These are phyloP conservation scores for Loriculus beryllinus DNA, from an alignment of 2,797 vertebrate species.

Conservation along the genomic window DNA sequence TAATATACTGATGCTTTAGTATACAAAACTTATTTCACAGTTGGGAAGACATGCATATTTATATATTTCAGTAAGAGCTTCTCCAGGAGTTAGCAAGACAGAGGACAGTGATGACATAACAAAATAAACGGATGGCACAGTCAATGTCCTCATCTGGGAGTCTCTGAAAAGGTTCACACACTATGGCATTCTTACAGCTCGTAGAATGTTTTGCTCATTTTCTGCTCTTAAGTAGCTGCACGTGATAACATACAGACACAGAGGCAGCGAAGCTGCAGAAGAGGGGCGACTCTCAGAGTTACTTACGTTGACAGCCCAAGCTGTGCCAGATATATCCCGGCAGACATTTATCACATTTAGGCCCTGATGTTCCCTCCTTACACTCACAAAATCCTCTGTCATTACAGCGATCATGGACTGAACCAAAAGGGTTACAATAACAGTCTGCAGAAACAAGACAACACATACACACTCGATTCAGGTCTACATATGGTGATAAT, in stretches of 20 bases:
- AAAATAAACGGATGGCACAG: background rate
- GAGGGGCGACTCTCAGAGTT: slow-evolving; percentile 74
- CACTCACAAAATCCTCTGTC: slow-evolving; percentile 98
- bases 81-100: background rate
- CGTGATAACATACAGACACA: slow-evolving; percentile 44
- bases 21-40: slow-evolving; percentile 22
- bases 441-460: slow-evolving; percentile 97
- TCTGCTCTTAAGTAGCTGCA: slow-evolving; percentile 57
- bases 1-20: background rate
- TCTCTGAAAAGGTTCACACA: background rate
- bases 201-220: background rate
- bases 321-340: slow-evolving; percentile 96
- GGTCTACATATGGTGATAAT: slow-evolving; percentile 36
- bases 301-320: slow-evolving; percentile 98
- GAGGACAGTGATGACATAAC: background rate
- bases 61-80: slow-evolving; percentile 20
- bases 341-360: slow-evolving; percentile 96
- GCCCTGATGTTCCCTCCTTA: slow-evolving; percentile 95
- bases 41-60: background rate
- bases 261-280: slow-evolving; percentile 66
- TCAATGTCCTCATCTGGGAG: slow-evolving; percentile 6
- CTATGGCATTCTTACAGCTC: slow-evolving; percentile 14
- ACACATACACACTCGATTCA: slow-evolving; percentile 81
- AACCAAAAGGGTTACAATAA: slow-evolving; percentile 97
- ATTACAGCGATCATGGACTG: slow-evolving; percentile 97